Evolutionary conservation across 2,113 vertebrate species (phyloP).

Genomic region (Leptosomus discolor): DNA sequence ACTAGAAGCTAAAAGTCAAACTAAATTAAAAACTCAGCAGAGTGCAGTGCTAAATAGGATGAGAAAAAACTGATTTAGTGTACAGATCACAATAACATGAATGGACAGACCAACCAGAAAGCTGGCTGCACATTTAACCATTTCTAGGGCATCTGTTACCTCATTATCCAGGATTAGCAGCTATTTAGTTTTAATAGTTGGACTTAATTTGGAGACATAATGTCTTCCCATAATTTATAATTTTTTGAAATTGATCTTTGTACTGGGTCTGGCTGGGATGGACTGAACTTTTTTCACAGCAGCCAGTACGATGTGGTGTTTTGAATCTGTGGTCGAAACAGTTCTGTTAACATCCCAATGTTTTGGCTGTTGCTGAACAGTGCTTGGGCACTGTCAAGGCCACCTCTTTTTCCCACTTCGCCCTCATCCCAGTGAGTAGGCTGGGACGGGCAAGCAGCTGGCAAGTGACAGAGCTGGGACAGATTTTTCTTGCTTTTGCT

Average conservation of each 20-base stretch:
- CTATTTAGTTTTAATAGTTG: background rate
- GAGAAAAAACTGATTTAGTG: background rate
- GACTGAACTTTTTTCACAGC: background rate
- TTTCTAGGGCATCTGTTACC: background rate
- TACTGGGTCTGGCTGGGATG: background rate
- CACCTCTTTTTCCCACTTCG: background rate
- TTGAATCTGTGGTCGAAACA: background rate
- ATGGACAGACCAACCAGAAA: background rate
- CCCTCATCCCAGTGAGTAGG: accelerated
- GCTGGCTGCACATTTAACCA: background rate
- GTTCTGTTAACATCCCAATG: accelerated
- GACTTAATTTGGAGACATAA: background rate
- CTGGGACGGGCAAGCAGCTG: background rate
- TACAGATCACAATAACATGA: background rate
- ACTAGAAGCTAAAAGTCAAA: background rate
- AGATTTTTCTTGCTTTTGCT: background rate
- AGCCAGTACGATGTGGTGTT: accelerated
- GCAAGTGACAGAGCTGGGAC: background rate
- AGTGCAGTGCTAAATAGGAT: background rate
- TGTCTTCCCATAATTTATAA: background rate
- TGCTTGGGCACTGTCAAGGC: background rate
- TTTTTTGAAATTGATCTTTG: background rate
- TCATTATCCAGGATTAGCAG: background rate
- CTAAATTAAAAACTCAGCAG: background rate
- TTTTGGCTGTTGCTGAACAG: background rate